Percentiles rank a stretch among this genome's conserved stretches.
These are phyloP conservation scores for Polia nebulosa DNA, from an alignment of 2,888 invertebrate genomes.

Conservation along the genomic window DNA sequence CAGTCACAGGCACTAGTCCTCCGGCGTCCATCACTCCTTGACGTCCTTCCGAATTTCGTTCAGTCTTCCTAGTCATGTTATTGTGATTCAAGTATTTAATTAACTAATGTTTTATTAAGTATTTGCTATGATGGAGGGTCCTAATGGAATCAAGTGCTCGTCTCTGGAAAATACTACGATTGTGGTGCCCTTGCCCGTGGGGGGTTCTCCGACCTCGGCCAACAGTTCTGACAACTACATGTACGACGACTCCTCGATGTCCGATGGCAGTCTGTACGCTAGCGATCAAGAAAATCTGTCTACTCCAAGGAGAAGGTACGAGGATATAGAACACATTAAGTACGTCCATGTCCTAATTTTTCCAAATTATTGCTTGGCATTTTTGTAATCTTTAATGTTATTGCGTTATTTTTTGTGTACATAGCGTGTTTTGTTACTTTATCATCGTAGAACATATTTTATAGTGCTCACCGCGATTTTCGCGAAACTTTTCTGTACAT, in stretches of 20 bases:
- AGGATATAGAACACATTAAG: conserved; percentile 8
- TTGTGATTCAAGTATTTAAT: conserved; percentile 4
- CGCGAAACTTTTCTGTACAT: neutral
- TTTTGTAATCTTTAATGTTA: neutral
- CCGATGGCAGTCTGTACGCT: conserved; percentile 93
- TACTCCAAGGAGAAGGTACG: conserved; percentile 92
- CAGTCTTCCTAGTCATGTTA: conserved; percentile 21
- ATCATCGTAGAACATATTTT: neutral
- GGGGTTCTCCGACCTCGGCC: conserved; percentile 84
- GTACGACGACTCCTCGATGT: conserved; percentile 91
- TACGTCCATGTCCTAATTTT: conserved; percentile 4
- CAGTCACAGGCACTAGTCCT: conserved; percentile 46
- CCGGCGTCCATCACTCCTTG: neutral
- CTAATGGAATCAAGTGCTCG: conserved; percentile 70
- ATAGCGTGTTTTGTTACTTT: neutral
- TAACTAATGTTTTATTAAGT: conserved; percentile 66
- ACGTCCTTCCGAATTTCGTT: conserved; percentile 5
- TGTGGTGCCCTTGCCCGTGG: conserved; percentile 68
- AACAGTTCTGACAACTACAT: conserved; percentile 93
- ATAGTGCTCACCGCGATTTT: conserved; percentile 11
- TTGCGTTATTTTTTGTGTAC: neutral
- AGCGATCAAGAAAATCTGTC: conserved; percentile 96
- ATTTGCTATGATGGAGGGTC: conserved; percentile 72
- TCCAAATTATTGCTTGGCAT: conserved; percentile 18
- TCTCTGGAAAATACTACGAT: conserved; percentile 67